phyloP scores from a whole-genome alignment of 2,797 vertebrate species.

The Podarcis lilfordi region DNA sequence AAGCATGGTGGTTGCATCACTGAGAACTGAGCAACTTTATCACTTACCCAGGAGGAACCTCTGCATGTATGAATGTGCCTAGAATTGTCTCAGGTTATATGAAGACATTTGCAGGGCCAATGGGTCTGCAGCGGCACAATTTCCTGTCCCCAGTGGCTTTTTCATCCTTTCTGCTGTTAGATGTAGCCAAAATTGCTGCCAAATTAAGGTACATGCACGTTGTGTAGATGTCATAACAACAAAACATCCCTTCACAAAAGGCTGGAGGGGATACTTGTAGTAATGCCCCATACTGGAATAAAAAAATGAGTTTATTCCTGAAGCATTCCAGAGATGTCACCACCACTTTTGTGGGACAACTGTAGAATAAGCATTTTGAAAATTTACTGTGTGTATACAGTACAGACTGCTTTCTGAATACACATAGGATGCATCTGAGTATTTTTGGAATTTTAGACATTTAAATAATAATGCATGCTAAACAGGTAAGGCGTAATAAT shows the following conservation, averaged over 20 bases:
- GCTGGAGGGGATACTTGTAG: neutral
- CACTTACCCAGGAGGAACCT: neutral
- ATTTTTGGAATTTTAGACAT: neutral
- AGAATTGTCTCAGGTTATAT: neutral
- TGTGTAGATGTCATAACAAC: neutral
- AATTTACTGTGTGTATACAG: neutral
- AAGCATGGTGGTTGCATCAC: neutral
- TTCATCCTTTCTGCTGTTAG: neutral
- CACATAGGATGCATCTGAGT: neutral
- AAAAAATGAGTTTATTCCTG: neutral
- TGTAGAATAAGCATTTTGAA: neutral
- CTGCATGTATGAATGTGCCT: neutral
- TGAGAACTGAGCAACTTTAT: rapidly evolving
- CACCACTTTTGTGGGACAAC: neutral
- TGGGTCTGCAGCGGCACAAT: neutral
- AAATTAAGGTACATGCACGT: neutral
- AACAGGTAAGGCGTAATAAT: neutral
- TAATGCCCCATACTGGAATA: neutral
- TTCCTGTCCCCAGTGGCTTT: no score
- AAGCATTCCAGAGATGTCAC: neutral
- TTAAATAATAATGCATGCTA: neutral
- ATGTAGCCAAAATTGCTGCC: neutral
- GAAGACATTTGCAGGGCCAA: neutral
- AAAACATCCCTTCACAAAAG: neutral
- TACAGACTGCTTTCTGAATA: neutral